Base-by-base conservation (phyloP, 2,113 vertebrate genomes). In the Ictalurus furcatus region DNA sequence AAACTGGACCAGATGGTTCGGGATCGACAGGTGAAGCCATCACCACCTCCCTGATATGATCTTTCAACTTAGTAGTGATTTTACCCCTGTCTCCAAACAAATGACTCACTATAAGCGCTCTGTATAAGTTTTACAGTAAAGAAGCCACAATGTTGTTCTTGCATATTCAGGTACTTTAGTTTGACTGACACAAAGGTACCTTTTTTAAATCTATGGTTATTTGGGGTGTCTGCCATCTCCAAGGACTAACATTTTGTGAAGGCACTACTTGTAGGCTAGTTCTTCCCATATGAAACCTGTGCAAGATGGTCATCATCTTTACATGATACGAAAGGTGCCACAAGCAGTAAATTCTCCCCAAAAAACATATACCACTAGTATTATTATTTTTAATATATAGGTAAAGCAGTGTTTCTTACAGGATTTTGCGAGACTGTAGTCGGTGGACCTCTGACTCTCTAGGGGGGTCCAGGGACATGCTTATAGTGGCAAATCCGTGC, bases 1-100 rank as follows among this genome's bases (percentile, higher is more conserved):
- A 97, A 95, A 91, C 96, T 99, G n/a, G 98, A 99, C 52, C 96
- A 97, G 92, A 94, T 98, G 93, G 97, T 99, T 92, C 96, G 98
- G 86, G 97, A 98, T 91, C 96, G 98, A 85, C 95, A 98, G 98
- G 98, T 99, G 92, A 88, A 95, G 73, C 73, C 40, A 71, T 28
- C 34, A 67, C 34, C 28, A 7, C 9, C 34, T 81, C 8, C 1
- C 25, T 4, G 7, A 11, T 21, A 56, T 67, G 6, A 37, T 1
- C n/a, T 37, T 82, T 59, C 11, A 12, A 44, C 8, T 16, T 52
- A 11, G 7, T 69, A 69, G 63, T 67, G 3, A 67, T 73, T 34
- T 34, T 73, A 0, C 17, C 56, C 56, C 56, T 58, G 11, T 7
- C 9, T 23, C 3, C 37, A 5, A 76, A 23, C 19, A 48, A 48